phyloP scores from a whole-genome alignment of 2,888 invertebrate species.

The Metallyticus violacea region DNA sequence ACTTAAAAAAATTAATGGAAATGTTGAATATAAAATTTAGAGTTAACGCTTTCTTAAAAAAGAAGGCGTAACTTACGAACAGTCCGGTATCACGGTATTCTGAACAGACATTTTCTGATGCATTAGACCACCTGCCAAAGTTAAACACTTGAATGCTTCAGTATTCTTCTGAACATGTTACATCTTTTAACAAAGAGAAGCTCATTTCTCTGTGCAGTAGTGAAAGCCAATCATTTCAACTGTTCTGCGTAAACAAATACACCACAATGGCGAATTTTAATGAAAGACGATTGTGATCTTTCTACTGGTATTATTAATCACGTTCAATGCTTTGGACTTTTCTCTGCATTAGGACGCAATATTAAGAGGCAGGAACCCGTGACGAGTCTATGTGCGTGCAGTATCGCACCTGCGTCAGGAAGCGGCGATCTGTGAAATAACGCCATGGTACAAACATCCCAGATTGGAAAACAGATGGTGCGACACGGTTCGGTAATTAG shows the following conservation, averaged over 20 bases:
- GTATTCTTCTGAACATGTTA: background rate
- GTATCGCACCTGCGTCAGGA: background rate
- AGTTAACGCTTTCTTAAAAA: too few relatives aligned
- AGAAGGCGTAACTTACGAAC: too few relatives aligned
- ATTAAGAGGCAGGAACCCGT: background rate
- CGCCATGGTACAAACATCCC: too few relatives aligned
- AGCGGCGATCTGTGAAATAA: background rate
- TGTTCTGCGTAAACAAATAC: background rate
- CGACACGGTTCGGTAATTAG: background rate
- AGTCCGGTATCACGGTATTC: too few relatives aligned
- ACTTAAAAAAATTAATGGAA: too few relatives aligned
- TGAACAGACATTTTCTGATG: background rate
- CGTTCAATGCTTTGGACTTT: background rate
- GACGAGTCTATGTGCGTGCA: background rate
- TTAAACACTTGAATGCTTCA: background rate
- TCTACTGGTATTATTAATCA: background rate
- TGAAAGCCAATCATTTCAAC: background rate
- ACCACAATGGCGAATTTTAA: background rate
- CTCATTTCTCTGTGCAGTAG: background rate
- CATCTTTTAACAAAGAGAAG: background rate
- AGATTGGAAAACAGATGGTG: background rate
- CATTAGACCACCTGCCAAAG: background rate
- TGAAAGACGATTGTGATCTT: background rate
- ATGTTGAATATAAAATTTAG: too few relatives aligned
- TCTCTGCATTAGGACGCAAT: background rate